A percentile compares a stretch with the other conserved stretches of the same genome.
Conservation (phyloP, 2,888 invertebrate species). For the Melanargia galathea region DNA sequence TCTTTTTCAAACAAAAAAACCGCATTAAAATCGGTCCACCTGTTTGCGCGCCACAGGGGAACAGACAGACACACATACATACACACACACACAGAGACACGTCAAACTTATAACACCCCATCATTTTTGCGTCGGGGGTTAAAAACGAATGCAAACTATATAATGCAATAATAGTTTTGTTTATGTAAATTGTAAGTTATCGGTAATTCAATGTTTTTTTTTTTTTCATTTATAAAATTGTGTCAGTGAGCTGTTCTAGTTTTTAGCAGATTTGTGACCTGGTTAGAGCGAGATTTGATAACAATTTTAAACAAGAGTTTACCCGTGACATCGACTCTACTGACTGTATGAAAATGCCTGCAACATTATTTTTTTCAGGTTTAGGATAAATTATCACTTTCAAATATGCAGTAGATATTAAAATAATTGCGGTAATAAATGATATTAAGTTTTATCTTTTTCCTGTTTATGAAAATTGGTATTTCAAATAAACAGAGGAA, state of each 20-base stretch:
- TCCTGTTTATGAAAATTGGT: not conserved
- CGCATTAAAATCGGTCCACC: too few species aligned
- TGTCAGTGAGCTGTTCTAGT: conserved; percentile 15
- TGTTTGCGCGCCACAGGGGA: too few species aligned
- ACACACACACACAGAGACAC: too few species aligned
- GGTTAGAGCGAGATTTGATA: conserved; percentile 4
- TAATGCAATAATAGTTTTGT: conserved; percentile 5
- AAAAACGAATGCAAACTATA: not conserved
- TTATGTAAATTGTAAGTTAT: conserved; percentile 10
- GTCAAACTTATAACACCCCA: too few species aligned
- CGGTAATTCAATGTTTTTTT: conserved; percentile 11
- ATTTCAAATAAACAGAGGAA: not conserved
- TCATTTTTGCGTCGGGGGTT: too few species aligned
- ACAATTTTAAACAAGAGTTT: not conserved
- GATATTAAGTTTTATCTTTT: not conserved
- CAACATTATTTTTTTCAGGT: not conserved
- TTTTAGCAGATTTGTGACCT: conserved; percentile 17
- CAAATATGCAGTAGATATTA: not conserved
- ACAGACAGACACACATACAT: too few species aligned
- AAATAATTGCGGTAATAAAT: not conserved
- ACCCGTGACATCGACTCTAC: not conserved
- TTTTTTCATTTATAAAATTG: conserved; percentile 3
- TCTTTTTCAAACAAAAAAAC: too few species aligned
- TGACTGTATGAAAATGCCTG: not conserved
- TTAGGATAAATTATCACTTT: not conserved